Evolutionary conservation across 2,888 invertebrate genomes (phyloP).

Genomic region (Odontothrips loti): DNA sequence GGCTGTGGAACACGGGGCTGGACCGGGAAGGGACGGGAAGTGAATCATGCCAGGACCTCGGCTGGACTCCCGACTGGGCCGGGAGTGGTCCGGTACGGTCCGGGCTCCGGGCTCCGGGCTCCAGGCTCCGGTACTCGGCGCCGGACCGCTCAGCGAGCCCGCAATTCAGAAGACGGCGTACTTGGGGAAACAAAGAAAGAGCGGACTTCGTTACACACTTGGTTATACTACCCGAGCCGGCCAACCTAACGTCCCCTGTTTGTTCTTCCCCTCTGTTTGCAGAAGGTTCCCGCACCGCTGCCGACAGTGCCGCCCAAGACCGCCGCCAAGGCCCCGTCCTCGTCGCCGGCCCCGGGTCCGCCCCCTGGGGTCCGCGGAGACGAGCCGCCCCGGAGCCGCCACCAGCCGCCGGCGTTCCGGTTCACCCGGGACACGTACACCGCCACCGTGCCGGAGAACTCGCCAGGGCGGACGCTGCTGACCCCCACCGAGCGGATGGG

Average conservation of each 20-base stretch:
- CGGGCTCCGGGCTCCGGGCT: no score
- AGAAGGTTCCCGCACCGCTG: not conserved
- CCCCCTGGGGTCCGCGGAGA: slow-evolving; percentile 29
- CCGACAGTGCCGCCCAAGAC: slow-evolving; percentile 18
- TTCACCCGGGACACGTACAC: slow-evolving; percentile 77
- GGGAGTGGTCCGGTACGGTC: no score
- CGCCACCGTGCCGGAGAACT: slow-evolving; percentile 88
- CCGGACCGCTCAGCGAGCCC: no score
- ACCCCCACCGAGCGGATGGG: slow-evolving; percentile 77
- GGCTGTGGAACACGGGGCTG: no score
- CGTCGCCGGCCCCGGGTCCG: slow-evolving; percentile 28
- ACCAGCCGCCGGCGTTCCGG: slow-evolving; percentile 50
- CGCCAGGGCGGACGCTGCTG: slow-evolving; percentile 77
- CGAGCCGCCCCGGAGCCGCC: slow-evolving; percentile 20
- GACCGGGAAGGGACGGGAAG: no score
- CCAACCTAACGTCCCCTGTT: not conserved
- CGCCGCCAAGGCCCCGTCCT: slow-evolving; percentile 11
- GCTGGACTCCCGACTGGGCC: no score
- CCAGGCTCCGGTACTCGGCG: no score
- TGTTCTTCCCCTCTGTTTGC: not conserved
- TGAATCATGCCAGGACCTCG: no score
- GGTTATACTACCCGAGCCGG: not conserved
- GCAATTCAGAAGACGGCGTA: no score
- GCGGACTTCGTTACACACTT: no score
- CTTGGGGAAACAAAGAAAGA: no score